These are phyloP conservation scores for Cataglyphis cursor DNA, from an alignment of 2,888 invertebrate species.

Conservation along the genomic window DNA sequence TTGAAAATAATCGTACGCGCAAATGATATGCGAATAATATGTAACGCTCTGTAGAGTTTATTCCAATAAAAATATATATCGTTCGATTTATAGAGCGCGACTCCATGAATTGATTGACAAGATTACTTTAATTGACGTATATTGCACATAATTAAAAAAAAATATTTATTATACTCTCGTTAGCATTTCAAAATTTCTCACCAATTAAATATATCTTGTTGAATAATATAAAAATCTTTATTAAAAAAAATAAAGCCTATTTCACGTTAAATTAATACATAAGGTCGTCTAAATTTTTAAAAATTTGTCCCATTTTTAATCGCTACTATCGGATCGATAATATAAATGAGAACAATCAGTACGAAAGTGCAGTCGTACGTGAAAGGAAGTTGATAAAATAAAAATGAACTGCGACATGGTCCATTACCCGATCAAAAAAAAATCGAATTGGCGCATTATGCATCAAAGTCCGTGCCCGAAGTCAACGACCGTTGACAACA, in stretches of 20 bases:
- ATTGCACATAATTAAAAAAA: conserved; percentile 37
- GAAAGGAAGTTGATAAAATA: conserved; percentile 22
- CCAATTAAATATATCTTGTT: conserved; percentile 15
- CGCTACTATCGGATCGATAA: not conserved
- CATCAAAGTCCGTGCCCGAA: conserved; percentile 52
- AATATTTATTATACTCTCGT: conserved; percentile 20
- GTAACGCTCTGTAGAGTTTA: conserved; percentile 5
- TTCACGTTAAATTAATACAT: not conserved
- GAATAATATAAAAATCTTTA: conserved; percentile 53
- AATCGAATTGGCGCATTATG: conserved; percentile 51
- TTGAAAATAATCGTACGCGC: conserved; percentile 1
- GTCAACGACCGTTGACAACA: conserved; percentile 72
- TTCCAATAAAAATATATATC: not conserved
- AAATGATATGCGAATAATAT: not conserved
- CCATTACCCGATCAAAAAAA: conserved; percentile 63
- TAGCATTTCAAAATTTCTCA: conserved; percentile 39
- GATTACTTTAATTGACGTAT: conserved; percentile 47
- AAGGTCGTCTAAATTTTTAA: not conserved
- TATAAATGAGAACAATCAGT: not conserved
- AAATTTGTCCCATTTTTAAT: not conserved
- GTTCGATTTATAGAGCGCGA: not conserved
- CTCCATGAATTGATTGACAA: conserved; percentile 26
- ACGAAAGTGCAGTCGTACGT: conserved; percentile 1
- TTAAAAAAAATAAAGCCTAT: conserved; percentile 2
- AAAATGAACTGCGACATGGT: conserved; percentile 25